Evolutionary conservation across 1,140 invertebrate species (phyloP), one percentile per base, ranked within the genome.

Genomic region (Drosophila pachea): DNA sequence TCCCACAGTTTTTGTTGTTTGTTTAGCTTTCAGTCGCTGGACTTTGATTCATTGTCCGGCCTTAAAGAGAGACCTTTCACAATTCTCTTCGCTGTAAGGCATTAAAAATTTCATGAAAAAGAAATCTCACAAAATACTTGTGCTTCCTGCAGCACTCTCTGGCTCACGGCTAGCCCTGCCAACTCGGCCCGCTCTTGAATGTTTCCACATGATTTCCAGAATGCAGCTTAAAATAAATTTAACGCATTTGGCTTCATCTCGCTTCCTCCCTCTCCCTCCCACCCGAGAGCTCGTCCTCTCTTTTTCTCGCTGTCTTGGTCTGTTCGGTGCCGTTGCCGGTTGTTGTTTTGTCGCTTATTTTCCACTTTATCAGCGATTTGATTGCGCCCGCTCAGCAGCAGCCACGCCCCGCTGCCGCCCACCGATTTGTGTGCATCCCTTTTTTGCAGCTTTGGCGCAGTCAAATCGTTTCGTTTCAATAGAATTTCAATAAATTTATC

Each of bases 401-500:
- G 61, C 48, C 45, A 40, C 42, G 16, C 7, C 12, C n/a, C 32
- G 3, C 11, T 5, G 16, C 32, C 60, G 35, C 32, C 50, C 31
- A 7, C 11, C 14, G 9, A 22, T 14, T 22, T 22, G 22, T 43
- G 40, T 42, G 33, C 16, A 43, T 16, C 29, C 40, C 43, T 50
- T 50, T 48, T 22, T 55, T 36, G 33, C 55, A 33, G 40, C 60
- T 60, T 60, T 68, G 45, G 33, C 58, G 73, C 76, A 84, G 79
- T 84, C 76, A 84, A 84, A 84, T 86, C 81, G 81, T 81, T 84
- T 84, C 81, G 76, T 81, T 84, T 84, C 81, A 84, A 84, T 84
- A 84, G 76, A 84, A 84, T 84, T 84, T 86, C 81, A 84, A 84
- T 86, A 84, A 86, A 84, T 84, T 86, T 81, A 86, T 84, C 82